Percentiles rank a stretch among this genome's conserved stretches.
Conservation (phyloP, 1,140 invertebrate genomes). For the Drosophila kikkawai region DNA sequence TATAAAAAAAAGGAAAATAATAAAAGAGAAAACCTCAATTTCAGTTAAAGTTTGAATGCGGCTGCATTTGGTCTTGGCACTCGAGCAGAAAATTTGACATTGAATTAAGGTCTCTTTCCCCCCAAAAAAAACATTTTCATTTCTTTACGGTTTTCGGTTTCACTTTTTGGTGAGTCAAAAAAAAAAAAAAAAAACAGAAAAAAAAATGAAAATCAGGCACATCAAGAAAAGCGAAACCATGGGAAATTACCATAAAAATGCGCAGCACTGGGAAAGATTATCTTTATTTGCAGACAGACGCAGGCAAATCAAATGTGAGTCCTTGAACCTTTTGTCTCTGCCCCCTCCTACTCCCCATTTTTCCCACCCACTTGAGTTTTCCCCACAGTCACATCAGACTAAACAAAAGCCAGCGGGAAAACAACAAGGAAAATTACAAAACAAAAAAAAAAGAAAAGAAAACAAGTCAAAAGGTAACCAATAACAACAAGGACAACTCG, state of each 20-base stretch:
- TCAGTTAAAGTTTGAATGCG: slow-evolving; percentile 29
- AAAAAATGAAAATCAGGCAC: slow-evolving; percentile 1
- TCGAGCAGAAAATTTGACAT: slow-evolving; percentile 43
- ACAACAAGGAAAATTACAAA: slow-evolving; percentile 10
- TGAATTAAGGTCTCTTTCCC: slow-evolving; percentile 49
- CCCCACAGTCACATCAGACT: slow-evolving; percentile 55
- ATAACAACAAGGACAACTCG: slow-evolving; percentile 22
- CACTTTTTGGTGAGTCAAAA: slow-evolving; percentile 22
- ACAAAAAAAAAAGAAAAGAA: slow-evolving; percentile 20
- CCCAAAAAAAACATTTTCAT: slow-evolving; percentile 53
- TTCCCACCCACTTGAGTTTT: slow-evolving; percentile 28
- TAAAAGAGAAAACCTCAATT: slow-evolving; percentile 27
- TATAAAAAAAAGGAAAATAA: background rate
- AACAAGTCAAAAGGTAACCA: slow-evolving; percentile 44
- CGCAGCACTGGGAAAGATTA: slow-evolving; percentile 71
- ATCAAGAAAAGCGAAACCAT: slow-evolving; percentile 20
- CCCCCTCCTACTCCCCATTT: background rate
- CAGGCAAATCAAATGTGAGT: slow-evolving; percentile 63
- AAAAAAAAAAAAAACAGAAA: background rate
- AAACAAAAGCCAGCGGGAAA: slow-evolving; percentile 46
- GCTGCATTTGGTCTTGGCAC: slow-evolving; percentile 33
- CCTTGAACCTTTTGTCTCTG: slow-evolving; percentile 66
- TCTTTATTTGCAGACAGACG: slow-evolving; percentile 68
- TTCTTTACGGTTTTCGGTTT: slow-evolving; percentile 39
- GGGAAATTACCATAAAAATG: slow-evolving; percentile 80